Percentiles rank a stretch among this genome's conserved stretches.
These are phyloP conservation scores for Leptatherina wallacei DNA, from an alignment of 2,797 vertebrate genomes.

Conservation along the genomic window DNA sequence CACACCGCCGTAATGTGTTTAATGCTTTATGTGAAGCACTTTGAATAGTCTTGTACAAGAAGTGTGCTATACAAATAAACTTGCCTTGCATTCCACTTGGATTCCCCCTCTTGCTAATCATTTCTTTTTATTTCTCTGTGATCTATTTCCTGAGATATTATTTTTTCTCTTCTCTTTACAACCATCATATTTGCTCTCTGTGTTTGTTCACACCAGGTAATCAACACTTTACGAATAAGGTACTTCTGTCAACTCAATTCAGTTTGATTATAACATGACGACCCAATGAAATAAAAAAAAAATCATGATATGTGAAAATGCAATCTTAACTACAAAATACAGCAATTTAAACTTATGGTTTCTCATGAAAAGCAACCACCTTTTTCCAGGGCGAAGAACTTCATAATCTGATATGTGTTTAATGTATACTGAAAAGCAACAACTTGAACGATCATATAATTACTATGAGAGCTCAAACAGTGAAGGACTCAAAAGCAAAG, in stretches of 20 bases:
- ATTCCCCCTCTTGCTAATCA: constrained; percentile 32
- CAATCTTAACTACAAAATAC: not conserved
- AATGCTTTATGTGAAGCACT: too few relatives aligned
- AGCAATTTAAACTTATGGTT: not conserved
- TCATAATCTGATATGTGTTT: not conserved
- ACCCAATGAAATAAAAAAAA: not conserved
- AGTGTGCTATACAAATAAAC: too few relatives aligned
- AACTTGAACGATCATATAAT: not conserved
- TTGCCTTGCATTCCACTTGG: constrained; percentile 11
- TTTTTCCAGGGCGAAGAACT: not conserved
- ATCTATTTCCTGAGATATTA: constrained; percentile 18
- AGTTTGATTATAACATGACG: not conserved
- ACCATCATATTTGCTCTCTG: not conserved
- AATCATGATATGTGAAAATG: not conserved
- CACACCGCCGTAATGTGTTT: too few relatives aligned
- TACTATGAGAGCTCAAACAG: not conserved
- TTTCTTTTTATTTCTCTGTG: constrained; percentile 23
- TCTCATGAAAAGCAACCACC: not conserved
- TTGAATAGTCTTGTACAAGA: too few relatives aligned
- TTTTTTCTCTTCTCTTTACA: not conserved
- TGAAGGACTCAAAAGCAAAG: too few relatives aligned
- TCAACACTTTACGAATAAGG: not conserved
- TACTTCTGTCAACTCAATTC: not conserved
- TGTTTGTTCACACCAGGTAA: not conserved
- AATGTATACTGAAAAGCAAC: not conserved